Conservation (phyloP, 2,888 invertebrate genomes). For the Trichopoda pennipes region DNA sequence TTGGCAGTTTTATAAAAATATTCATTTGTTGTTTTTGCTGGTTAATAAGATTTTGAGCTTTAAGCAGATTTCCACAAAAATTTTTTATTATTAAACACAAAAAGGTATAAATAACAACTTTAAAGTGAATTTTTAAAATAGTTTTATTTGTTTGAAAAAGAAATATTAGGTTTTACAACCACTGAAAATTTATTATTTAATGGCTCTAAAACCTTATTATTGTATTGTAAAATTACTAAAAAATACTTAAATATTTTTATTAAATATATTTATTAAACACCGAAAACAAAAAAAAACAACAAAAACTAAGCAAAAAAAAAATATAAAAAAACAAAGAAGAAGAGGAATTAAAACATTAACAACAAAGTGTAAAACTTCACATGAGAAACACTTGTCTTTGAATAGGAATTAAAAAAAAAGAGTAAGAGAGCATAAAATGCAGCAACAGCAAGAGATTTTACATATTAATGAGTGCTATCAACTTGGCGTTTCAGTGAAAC, state of each 20-base stretch:
- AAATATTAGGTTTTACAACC: no score
- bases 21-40: constrained; percentile 32
- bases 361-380: constrained; percentile 52
- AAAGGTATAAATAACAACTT: constrained; percentile 13
- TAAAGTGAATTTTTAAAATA: background rate
- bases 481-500: background rate
- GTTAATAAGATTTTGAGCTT: constrained; percentile 40
- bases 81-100: constrained; percentile 5
- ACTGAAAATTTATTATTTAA: background rate
- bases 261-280: background rate
- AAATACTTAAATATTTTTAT: constrained; percentile 57
- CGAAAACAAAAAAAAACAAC: no score
- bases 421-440: background rate
- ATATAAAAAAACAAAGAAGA: no score
- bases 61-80: constrained; percentile 9
- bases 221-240: constrained; percentile 67
- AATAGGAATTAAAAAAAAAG: constrained; percentile 33
- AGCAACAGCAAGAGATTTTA: constrained; percentile 6
- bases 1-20: constrained; percentile 61
- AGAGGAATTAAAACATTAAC: constrained; percentile 42
- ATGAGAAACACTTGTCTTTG: constrained; percentile 52
- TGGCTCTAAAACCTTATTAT: constrained; percentile 2
- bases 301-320: constrained; percentile 20
- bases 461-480: constrained; percentile 26
- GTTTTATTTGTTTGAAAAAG: no score